These are phyloP conservation scores for Subacronicta megacephala DNA, from an alignment of 2,888 invertebrate genomes.

Conservation along the genomic window DNA sequence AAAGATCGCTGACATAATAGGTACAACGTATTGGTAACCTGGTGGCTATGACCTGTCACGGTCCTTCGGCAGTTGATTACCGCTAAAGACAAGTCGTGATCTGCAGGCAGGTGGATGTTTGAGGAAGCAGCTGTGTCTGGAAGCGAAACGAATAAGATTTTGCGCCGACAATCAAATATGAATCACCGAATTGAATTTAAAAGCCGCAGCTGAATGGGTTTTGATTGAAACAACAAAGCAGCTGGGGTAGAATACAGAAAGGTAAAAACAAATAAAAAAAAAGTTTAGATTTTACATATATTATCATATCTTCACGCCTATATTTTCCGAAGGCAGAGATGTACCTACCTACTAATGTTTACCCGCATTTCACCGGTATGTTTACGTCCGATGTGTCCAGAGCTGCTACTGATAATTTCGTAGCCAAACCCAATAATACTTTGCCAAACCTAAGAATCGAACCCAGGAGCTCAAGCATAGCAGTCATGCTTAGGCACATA, in stretches of 20 bases:
- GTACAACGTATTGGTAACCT: constrained; percentile 45
- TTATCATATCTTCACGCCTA: too few species aligned
- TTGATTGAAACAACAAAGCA: constrained; percentile 14
- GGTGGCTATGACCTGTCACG: constrained; percentile 53
- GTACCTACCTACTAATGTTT: too few species aligned
- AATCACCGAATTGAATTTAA: constrained; percentile 26
- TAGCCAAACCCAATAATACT: too few species aligned
- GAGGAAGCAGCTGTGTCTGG: constrained; percentile 45
- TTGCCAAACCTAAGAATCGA: too few species aligned
- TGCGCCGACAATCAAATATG: constrained; percentile 34
- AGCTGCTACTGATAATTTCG: too few species aligned
- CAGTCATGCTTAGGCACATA: too few species aligned
- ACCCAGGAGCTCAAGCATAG: too few species aligned
- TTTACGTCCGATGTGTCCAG: too few species aligned
- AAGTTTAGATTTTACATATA: too few species aligned
- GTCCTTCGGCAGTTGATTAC: constrained; percentile 20
- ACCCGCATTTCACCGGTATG: too few species aligned
- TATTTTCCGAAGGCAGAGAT: not conserved
- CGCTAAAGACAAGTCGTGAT: constrained; percentile 36
- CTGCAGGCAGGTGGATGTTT: constrained; percentile 47
- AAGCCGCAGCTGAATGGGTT: constrained; percentile 17
- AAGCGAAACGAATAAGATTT: constrained; percentile 48
- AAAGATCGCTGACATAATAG: constrained; percentile 50
- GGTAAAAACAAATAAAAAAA: constrained; percentile 1
- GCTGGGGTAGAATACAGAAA: not conserved